Evolutionary conservation across 2,888 invertebrate species (phyloP), one percentile per base, ranked within the genome.

Genomic region (Diploptera punctata): DNA sequence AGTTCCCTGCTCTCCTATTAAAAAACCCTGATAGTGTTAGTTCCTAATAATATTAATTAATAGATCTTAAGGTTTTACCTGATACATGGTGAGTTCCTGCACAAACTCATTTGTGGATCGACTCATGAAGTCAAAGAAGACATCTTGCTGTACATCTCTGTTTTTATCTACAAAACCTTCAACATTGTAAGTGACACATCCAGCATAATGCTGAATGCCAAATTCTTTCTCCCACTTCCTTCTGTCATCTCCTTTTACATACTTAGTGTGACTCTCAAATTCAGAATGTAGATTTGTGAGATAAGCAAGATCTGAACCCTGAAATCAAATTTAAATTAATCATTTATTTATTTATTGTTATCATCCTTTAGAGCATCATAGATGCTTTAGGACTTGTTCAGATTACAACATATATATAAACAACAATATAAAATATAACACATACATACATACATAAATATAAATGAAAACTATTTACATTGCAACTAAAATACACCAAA

Each of bases 101-200:
- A 96, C 92, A 80, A 95, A 95, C 47, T 90, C 89, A 79, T 94
- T 94, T 3, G 89, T 89, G 65, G 95, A 95, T 52, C 94, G 86
- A 57, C 93, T 92, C 86, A 97, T 90, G 76, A 93, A 92, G 81
- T 97, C 95, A 76, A 97, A 95, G 80, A 97, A 92, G 0, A 95
- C 94, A 80, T 96, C 96, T 81, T 97, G 96, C 80, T 96, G 96
- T 0, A 95, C 94, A 79, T 97, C 96, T 9, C 95, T 86, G 82
- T 97, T 97, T 84, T 97, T 97, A 80, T 96, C 95, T 1, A 97
- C 94, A 82, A 97, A 93, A 19, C 96, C 95, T 74, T 91, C 89
- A 4, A 90, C 87, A 78, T 87, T 85, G 82, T 97, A 97, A 1
- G 92, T 91, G n/a, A 96, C 95, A 71, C 90, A 87, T 10, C 96